phyloP scores from a whole-genome alignment of 92 coral and sea anemone genomes.

The Chrysogorgia sp. region DNA sequence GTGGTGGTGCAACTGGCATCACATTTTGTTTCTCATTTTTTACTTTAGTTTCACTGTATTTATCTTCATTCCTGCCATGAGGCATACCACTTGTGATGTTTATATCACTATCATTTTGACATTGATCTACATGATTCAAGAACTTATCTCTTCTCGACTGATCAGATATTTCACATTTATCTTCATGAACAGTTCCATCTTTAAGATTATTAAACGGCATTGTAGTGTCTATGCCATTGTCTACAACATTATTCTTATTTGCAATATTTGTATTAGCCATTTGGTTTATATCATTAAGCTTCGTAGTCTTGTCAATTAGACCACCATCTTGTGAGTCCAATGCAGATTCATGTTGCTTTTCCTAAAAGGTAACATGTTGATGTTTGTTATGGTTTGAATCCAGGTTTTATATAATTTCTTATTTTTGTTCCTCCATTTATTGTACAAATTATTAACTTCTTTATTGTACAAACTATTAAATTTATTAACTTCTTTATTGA shows the following conservation, averaged over 20 bases:
- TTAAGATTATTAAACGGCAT: not conserved
- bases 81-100: not conserved
- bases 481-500: no score
- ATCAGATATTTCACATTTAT: not conserved
- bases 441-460: no score
- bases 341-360: not conserved
- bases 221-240: not conserved
- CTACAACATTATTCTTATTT: not conserved
- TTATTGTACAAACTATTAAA: no score
- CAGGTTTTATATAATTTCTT: no score
- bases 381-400: not conserved
- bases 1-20: slow-evolving; percentile 96
- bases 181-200: not conserved
- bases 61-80: not conserved
- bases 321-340: slow-evolving; percentile 23
- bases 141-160: not conserved
- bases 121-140: slow-evolving; percentile 24
- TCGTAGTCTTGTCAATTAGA: slow-evolving; percentile 13
- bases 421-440: no score
- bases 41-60: slow-evolving; percentile 21
- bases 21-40: slow-evolving; percentile 48
- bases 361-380: not conserved
- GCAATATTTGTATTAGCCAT: not conserved
- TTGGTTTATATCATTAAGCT: not conserved
- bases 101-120: slow-evolving; percentile 26